Base-by-base conservation (phyloP, 2,113 vertebrate genomes). In the Heptranchias perlo region DNA sequence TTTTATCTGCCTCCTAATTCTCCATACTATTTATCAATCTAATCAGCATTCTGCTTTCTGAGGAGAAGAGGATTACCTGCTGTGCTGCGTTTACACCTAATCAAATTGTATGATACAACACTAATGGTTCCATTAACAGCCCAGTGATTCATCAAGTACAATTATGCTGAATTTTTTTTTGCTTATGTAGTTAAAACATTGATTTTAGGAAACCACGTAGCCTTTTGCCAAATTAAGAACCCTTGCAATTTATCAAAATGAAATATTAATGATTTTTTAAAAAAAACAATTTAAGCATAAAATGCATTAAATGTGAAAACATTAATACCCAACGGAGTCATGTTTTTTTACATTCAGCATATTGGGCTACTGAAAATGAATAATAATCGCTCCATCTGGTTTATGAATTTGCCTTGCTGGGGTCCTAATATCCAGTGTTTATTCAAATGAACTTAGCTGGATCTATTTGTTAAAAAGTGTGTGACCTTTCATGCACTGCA, bases 201-300 rank as follows among this genome's bases (percentile, higher is more conserved):
- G 39, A 44, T 82, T 82, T 82, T 82, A 82, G 78, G 14, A 82
- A 44, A 82, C 14, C 16, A 16, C 14, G 52, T 31, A 61, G 28
- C 31, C 28, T 58, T 58, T 52, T 54, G 87, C 14, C 28, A 89
- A 86, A 91, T n/a, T 35, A 91, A 91, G 49, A 35, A 91, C 52
- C 58, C 87, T 35, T 91, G 87, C 87, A 58, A 10, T 91, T 91
- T 91, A 58, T 91, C 87, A 91, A 91, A 91, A 52, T 91, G 49
- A 91, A 58, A 16, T n/a, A 91, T 58, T 35, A 91, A 31, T 35
- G 52, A 23, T 91, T 91, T 61, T 58, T 58, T 1, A 35, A 91
- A 91, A 28, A 58, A 58, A 58, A 91, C 54, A 35, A 82, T 44
- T 82, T 47, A 82, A 31, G 25, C 52, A 58, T 89, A 89, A 58